Conservation (phyloP, 2,888 invertebrate genomes). For the Drymonia ruficornis region DNA sequence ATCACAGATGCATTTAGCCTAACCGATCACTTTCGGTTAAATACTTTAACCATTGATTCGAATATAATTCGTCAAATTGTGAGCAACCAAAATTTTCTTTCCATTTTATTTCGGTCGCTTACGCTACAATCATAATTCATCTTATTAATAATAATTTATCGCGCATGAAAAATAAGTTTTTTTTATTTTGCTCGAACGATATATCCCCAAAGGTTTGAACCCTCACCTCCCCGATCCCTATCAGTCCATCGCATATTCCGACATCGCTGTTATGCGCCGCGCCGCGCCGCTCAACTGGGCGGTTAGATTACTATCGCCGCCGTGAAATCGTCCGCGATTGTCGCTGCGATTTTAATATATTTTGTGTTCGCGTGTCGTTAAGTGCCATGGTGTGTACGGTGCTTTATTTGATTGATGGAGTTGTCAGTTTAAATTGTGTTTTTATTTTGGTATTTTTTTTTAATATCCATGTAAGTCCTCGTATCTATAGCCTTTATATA, state of each 20-base stretch:
- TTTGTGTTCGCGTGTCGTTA: constrained; percentile 47
- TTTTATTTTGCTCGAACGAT: neutral
- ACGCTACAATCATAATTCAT: too few relatives aligned
- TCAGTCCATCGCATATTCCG: constrained; percentile 31
- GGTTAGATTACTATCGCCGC: constrained; percentile 41
- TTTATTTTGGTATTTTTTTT: neutral
- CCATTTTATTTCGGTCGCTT: too few relatives aligned
- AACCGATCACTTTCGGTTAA: too few relatives aligned
- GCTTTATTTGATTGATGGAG: constrained; percentile 36
- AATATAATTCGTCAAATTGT: too few relatives aligned
- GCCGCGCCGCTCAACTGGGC: constrained; percentile 32
- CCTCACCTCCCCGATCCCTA: constrained; percentile 38
- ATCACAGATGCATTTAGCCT: too few relatives aligned
- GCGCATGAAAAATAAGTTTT: too few relatives aligned
- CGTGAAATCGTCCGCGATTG: constrained; percentile 47
- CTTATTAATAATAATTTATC: too few relatives aligned
- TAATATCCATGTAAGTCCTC: neutral
- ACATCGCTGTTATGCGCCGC: constrained; percentile 36
- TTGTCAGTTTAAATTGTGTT: constrained; percentile 13
- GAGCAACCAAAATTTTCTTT: too few relatives aligned
- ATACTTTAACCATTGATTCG: too few relatives aligned
- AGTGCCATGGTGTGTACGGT: constrained; percentile 26
- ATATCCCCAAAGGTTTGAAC: constrained; percentile 1
- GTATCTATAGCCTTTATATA: too few relatives aligned
- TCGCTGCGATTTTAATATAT: constrained; percentile 51